Percentiles rank a stretch among this genome's conserved stretches.
Conservation (phyloP, 1,140 invertebrate species). For the Trichogramma pretiosum region DNA sequence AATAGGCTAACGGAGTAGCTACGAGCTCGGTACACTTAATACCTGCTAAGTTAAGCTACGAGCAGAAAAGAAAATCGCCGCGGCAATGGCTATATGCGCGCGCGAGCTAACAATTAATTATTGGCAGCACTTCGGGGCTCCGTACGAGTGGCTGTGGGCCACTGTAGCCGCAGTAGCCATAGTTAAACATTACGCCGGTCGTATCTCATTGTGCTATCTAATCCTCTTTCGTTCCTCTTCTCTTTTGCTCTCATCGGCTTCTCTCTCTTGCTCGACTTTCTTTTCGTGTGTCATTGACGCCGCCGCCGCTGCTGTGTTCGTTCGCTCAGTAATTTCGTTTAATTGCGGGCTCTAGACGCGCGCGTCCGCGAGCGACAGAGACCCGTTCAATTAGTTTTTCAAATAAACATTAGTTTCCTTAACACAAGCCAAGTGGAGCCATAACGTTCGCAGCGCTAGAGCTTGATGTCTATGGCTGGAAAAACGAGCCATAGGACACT, state of each 20-base stretch:
- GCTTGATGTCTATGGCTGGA: too few relatives aligned
- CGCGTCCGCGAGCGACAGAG: slow-evolving; percentile 14
- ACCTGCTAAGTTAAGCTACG: slow-evolving; percentile 10
- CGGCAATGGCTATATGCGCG: too few relatives aligned
- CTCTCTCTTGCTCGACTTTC: background rate
- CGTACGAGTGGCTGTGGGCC: slow-evolving; percentile 8
- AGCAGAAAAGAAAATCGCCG: too few relatives aligned
- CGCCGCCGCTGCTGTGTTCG: slow-evolving; percentile 24
- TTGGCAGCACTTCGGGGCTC: slow-evolving; percentile 34
- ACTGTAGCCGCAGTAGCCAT: slow-evolving; percentile 19
- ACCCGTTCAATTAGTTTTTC: slow-evolving; percentile 49
- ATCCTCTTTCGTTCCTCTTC: slow-evolving; percentile 29
- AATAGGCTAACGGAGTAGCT: background rate
- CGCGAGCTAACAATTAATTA: slow-evolving; percentile 46
- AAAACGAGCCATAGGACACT: slow-evolving; percentile 6
- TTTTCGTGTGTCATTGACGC: slow-evolving; percentile 22
- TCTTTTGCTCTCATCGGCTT: slow-evolving; percentile 5
- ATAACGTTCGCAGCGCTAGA: slow-evolving; percentile 31
- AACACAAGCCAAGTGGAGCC: slow-evolving; percentile 35
- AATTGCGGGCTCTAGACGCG: slow-evolving; percentile 46
- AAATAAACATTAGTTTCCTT: slow-evolving; percentile 50
- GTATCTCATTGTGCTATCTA: slow-evolving; percentile 46
- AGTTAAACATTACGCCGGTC: slow-evolving; percentile 46
- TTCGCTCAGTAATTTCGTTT: slow-evolving; percentile 48
- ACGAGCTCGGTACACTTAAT: slow-evolving; percentile 3